Base-by-base conservation (phyloP, 2,113 vertebrate species). In the Daboia siamensis region DNA sequence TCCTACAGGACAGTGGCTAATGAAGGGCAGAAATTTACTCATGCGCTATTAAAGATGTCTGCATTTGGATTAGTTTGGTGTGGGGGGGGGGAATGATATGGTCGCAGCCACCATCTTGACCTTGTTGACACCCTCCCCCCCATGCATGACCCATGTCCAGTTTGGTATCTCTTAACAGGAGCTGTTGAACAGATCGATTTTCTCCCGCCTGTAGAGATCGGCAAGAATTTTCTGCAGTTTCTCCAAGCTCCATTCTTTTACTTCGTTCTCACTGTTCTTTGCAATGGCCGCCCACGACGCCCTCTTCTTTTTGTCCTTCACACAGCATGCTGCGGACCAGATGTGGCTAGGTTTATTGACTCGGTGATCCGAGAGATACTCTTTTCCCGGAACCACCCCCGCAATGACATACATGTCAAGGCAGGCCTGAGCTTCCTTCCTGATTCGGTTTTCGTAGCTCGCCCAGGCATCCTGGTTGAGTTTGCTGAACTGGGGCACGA, bases 401-500 rank as follows among this genome's bases (percentile, higher is more conserved):
- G 24, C 74, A 3, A 91, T 85, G 61, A 91, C 74, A 5, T 85
- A 74, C 69, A 80, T 33, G 2, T 74, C 84, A 20, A 24, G 21
- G 90, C 90, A 91, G 7, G 48, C 29, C 24, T 39, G 51, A 0
- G 88, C 88, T 48, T 89, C 88, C 17, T 54, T 86, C 6, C 39
- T 7, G 51, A 85, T 11, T 0, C 39, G 46, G 20, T 55, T 23
- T 64, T 97, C 93, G 0, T 97, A 94, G 3, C 9, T 1, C 64
- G 95, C 96, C 97, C 97, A 98, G 9, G 96, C 86, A 0, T 96
- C 97, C 0, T 96, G 93, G 91, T 95, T 97, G 96, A 97, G 97
- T 92, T 97, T 97, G 23, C 95, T 59, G 10, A 93, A 95, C 92
- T 96, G 96, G 3, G 97, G 97, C 52, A 97, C 97, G 57, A 97